phyloP scores from a whole-genome alignment of 2,113 vertebrate species.

The Percopsis transmontana region DNA sequence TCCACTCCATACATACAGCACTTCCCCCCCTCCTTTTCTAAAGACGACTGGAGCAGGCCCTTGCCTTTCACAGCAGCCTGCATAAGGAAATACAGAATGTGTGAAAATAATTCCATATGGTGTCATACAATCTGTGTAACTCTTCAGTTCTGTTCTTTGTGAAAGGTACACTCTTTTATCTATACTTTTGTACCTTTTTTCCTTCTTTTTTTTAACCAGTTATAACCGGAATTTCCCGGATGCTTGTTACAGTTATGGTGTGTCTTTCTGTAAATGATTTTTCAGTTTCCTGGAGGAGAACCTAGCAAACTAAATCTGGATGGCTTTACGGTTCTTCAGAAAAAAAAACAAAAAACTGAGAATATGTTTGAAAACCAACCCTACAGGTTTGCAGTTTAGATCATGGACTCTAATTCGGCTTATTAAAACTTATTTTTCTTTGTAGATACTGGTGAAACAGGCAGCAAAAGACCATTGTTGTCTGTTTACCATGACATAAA shows the following conservation, averaged over 20 bases:
- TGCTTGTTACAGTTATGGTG: neutral
- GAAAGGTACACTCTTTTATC: conserved; percentile 6
- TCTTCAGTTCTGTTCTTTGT: conserved; percentile 65
- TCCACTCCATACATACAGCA: neutral
- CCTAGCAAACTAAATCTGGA: neutral
- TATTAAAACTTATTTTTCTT: conserved; percentile 7
- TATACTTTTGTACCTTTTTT: neutral
- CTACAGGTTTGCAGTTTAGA: neutral
- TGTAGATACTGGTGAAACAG: conserved; percentile 22
- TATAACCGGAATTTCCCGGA: conserved; percentile 6
- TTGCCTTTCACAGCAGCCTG: conserved; percentile 72
- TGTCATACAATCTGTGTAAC: conserved; percentile 79
- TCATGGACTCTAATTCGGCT: no score
- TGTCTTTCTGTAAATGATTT: neutral
- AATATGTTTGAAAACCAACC: conserved; percentile 22
- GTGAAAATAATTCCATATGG: conserved; percentile 83
- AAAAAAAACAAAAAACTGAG: neutral
- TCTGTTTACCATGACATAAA: conserved; percentile 54
- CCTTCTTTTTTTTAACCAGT: neutral
- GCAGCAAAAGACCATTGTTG: neutral
- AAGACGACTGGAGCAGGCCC: conserved; percentile 77
- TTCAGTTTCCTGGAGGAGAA: neutral
- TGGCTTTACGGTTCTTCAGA: neutral
- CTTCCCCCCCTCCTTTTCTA: conserved; percentile 59
- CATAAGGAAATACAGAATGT: conserved; percentile 80